Percentiles rank a stretch among this genome's conserved stretches.
Conservation (phyloP, 2,888 invertebrate species). For the Nemoura dubitans region DNA sequence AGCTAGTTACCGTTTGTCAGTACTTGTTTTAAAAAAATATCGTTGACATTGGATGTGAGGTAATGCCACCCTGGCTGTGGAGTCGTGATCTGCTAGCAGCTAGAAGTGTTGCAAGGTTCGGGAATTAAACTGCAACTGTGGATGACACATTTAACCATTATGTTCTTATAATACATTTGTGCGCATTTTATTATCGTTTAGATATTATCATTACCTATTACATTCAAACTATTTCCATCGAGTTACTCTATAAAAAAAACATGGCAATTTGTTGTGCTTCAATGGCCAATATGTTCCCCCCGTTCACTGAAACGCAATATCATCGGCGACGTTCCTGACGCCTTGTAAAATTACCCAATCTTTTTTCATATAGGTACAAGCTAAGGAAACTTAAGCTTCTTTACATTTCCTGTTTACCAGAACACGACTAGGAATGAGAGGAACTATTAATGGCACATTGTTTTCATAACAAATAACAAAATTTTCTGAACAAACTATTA, state of each 20-base stretch:
- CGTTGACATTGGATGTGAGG: too few species aligned
- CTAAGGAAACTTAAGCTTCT: neutral
- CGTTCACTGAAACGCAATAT: neutral
- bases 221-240: neutral
- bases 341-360: neutral
- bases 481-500: neutral
- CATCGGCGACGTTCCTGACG: neutral
- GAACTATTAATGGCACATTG: neutral
- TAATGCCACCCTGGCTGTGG: too few species aligned
- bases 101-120: too few species aligned
- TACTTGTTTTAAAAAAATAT: too few species aligned
- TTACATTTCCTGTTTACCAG: neutral
- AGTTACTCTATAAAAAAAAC: neutral
- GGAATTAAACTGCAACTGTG: too few species aligned
- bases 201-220: neutral
- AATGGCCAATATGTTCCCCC: neutral
- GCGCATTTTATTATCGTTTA: neutral
- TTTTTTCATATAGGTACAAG: neutral
- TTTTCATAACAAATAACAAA: conserved; percentile 5
- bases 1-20: too few species aligned
- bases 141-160: neutral
- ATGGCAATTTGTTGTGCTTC: neutral
- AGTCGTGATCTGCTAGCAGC: too few species aligned
- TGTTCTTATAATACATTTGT: neutral
- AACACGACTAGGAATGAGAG: neutral